Evolutionary conservation across 2,797 vertebrate species (phyloP).

Genomic region (Acipenser ruthenus): DNA sequence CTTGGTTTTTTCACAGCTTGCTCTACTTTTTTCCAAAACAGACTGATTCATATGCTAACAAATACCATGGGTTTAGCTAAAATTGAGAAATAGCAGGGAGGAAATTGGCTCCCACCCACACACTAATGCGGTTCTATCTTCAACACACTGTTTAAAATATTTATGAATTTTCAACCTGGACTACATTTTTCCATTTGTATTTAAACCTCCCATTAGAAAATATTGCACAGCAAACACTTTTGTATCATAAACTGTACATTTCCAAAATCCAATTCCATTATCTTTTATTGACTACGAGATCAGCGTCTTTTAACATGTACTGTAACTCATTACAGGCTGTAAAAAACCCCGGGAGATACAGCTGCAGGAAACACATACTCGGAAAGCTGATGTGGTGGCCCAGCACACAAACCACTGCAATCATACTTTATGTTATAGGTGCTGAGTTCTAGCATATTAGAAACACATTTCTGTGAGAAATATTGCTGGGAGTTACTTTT

Average conservation of each 20-base stretch:
- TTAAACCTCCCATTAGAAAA: slow-evolving; percentile 13
- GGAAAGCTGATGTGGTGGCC: slow-evolving; percentile 9
- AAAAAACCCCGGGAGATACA: neutral
- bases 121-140: neutral
- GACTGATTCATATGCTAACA: too few relatives aligned
- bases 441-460: slow-evolving; percentile 24
- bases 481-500: slow-evolving; percentile 17
- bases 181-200: slow-evolving; percentile 10
- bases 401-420: slow-evolving; percentile 9
- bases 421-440: slow-evolving; percentile 15
- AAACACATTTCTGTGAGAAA: slow-evolving; percentile 30
- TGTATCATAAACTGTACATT: neutral
- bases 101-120: neutral
- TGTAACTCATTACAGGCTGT: neutral
- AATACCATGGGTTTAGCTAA: too few relatives aligned
- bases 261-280: neutral
- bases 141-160: slow-evolving; percentile 17
- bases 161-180: slow-evolving; percentile 8
- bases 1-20: too few relatives aligned
- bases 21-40: too few relatives aligned
- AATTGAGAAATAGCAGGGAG: neutral
- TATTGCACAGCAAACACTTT: slow-evolving; percentile 8
- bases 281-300: neutral
- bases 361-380: slow-evolving; percentile 12
- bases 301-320: neutral